phyloP scores from a whole-genome alignment of 2,113 vertebrate species.

The Galemys pyrenaicus region DNA sequence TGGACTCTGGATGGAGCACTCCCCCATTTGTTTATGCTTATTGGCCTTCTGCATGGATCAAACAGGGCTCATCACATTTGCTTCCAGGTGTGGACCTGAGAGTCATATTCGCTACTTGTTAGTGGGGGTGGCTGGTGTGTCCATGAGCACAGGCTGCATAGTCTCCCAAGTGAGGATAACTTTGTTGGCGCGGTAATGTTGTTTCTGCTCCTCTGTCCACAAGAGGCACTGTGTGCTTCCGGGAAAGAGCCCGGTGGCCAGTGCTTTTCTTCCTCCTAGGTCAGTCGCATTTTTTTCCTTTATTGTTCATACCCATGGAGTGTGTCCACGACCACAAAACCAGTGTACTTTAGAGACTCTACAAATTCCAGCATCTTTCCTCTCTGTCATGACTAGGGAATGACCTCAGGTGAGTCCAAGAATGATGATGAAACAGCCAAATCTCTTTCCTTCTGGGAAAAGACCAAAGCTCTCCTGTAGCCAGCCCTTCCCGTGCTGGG shows the following conservation, averaged over 20 bases:
- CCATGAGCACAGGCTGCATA: slow-evolving; percentile 9
- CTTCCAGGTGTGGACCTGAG: slow-evolving; percentile 76
- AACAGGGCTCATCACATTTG: slow-evolving; percentile 61
- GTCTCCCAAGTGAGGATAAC: slow-evolving; percentile 15
- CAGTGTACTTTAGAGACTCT: neutral
- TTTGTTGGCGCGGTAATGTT: slow-evolving; percentile 10
- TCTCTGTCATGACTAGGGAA: neutral
- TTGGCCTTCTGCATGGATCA: slow-evolving; percentile 16
- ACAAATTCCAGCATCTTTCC: neutral
- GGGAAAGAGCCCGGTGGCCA: slow-evolving; percentile 57
- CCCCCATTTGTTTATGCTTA: neutral
- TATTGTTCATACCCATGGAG: slow-evolving; percentile 66
- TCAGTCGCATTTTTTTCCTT: slow-evolving; percentile 70
- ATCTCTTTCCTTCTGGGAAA: neutral
- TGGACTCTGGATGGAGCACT: neutral
- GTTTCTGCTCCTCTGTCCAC: slow-evolving; percentile 6
- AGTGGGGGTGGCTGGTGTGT: slow-evolving; percentile 49
- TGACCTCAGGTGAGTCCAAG: neutral
- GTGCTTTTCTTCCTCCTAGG: slow-evolving; percentile 62
- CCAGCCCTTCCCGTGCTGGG: neutral
- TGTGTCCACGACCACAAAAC: neutral
- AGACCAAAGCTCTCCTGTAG: neutral
- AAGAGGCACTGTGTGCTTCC: slow-evolving; percentile 15
- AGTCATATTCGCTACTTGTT: slow-evolving; percentile 68
- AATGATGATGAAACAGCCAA: neutral